Conservation (phyloP, 37 sponge, comb jelly and placozoan species). For the Hexactinellida sp. region DNA sequence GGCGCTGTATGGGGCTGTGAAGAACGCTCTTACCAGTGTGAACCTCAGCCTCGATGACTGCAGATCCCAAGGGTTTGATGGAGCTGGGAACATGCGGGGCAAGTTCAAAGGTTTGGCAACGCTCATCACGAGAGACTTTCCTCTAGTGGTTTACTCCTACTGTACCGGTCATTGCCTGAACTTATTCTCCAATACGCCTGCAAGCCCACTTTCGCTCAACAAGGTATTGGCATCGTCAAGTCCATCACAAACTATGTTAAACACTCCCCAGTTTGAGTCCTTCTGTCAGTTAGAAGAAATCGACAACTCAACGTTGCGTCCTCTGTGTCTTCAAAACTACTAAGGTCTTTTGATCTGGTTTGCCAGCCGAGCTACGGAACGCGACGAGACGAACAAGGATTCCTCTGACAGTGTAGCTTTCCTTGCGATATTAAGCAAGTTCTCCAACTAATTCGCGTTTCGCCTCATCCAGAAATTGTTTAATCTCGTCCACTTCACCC, state of each 20-base stretch:
- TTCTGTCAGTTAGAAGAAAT: conserved; percentile 1
- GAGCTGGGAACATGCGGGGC: background rate
- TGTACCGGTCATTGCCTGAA: background rate
- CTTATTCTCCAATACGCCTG: background rate
- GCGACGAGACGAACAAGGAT: background rate
- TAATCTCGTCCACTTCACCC: background rate
- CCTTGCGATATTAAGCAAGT: background rate
- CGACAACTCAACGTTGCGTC: background rate
- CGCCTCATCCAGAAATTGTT: background rate
- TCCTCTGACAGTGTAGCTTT: background rate
- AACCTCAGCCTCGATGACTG: background rate
- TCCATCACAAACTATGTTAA: background rate
- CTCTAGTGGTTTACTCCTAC: background rate
- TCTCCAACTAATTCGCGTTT: background rate
- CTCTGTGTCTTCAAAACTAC: conserved; percentile 3
- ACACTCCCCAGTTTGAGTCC: background rate
- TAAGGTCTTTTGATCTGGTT: background rate
- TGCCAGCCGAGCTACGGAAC: background rate
- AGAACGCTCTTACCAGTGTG: background rate
- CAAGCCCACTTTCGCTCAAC: background rate
- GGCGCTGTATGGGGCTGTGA: background rate
- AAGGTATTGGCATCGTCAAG: background rate
- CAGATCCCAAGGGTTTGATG: background rate
- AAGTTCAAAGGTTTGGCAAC: conserved; percentile 1
- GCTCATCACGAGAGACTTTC: conserved; percentile 11